Evolutionary conservation across 2,888 invertebrate species (phyloP).

Genomic region (Lamellibrachia satsuma): DNA sequence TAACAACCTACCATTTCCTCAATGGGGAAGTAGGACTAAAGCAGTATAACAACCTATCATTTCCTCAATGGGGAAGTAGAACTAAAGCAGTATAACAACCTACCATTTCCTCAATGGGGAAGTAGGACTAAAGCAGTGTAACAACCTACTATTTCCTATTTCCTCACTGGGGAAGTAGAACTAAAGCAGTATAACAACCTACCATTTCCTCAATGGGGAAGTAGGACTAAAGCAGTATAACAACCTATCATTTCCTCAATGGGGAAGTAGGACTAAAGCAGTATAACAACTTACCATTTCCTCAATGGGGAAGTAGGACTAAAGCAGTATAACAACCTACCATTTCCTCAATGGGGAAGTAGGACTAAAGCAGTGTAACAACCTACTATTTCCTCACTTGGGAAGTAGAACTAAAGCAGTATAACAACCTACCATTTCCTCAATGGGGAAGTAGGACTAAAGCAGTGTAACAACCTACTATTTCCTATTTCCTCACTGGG

Average conservation of each 20-base stretch:
- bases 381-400: conserved; percentile 58
- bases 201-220: conserved; percentile 63
- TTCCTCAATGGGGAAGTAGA: conserved; percentile 60
- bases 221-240: conserved; percentile 33
- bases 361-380: neutral
- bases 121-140: conserved; percentile 41
- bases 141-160: conserved; percentile 55
- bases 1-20: conserved; percentile 54
- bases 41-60: conserved; percentile 43
- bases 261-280: conserved; percentile 49
- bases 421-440: conserved; percentile 52
- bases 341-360: conserved; percentile 62
- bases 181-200: neutral
- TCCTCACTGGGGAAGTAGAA: conserved; percentile 60
- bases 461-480: conserved; percentile 42
- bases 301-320: conserved; percentile 57
- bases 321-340: conserved; percentile 38
- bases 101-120: conserved; percentile 61
- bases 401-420: conserved; percentile 48
- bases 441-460: conserved; percentile 55
- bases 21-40: conserved; percentile 53
- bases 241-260: conserved; percentile 57
- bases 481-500: conserved; percentile 61
- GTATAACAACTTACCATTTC: conserved; percentile 48
- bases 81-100: neutral